A percentile compares a stretch with the other conserved stretches of the same genome.
These are phyloP conservation scores for Drosophila stalkeri DNA, from an alignment of 2,888 invertebrate genomes.

Conservation along the genomic window DNA sequence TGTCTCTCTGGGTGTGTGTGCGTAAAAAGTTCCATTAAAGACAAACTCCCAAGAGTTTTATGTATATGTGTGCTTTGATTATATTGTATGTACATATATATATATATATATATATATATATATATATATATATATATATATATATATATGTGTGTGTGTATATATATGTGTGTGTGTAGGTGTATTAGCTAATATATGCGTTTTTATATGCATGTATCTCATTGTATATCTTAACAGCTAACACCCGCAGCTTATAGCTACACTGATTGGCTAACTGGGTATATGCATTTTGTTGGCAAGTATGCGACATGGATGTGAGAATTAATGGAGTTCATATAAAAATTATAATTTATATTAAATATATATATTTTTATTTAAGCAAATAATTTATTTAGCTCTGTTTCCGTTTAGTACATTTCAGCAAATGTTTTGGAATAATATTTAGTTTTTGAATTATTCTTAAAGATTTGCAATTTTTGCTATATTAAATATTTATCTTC, in stretches of 20 bases:
- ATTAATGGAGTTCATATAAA: not conserved
- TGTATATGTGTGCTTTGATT: conserved; percentile 37
- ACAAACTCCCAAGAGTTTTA: conserved; percentile 68
- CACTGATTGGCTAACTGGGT: not conserved
- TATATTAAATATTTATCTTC: no score
- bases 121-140: not conserved
- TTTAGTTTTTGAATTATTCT: no score
- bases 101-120: not conserved
- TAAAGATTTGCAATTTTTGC: no score
- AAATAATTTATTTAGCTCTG: no score
- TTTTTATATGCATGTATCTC: conserved; percentile 23
- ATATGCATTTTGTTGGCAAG: not conserved
- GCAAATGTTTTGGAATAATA: no score
- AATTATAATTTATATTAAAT: not conserved
- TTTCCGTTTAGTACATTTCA: no score
- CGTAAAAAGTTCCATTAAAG: conserved; percentile 63
- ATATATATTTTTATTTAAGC: no score
- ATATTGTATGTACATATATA: conserved; percentile 3
- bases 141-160: not conserved
- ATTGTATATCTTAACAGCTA: conserved; percentile 33
- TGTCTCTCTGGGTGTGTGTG: conserved; percentile 36
- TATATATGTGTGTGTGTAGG: conserved; percentile 3
- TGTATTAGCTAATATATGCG: conserved; percentile 32
- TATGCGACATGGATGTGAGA: not conserved
- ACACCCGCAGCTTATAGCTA: conserved; percentile 21